Percentiles rank a stretch among this genome's conserved stretches.
Evolutionary conservation across 2,113 vertebrate genomes (phyloP).

Genomic region (Electrona antarctica): DNA sequence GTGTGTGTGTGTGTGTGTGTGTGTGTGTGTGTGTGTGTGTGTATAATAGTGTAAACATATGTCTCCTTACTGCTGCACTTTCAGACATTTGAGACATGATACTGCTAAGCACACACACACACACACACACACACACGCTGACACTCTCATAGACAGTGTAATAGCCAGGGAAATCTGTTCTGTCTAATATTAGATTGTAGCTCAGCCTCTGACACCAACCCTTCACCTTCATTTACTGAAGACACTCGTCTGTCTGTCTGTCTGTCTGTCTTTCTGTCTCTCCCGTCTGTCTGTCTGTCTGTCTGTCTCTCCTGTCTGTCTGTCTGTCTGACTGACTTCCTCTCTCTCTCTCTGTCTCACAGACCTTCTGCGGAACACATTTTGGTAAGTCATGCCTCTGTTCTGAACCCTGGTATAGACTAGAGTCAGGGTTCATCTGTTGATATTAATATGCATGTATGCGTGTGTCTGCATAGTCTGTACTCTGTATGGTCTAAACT

Average conservation of each 20-base stretch:
- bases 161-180: constrained; percentile 74
- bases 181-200: constrained; percentile 83
- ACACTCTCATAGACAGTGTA: constrained; percentile 16
- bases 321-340: constrained; percentile 23
- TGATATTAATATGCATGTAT: no score
- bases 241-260: constrained; percentile 4
- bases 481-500: no score
- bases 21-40: not conserved
- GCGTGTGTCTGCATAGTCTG: no score
- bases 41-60: constrained; percentile 67
- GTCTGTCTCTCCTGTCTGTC: constrained; percentile 16
- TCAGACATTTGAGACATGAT: constrained; percentile 70
- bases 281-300: not conserved
- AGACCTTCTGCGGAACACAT: constrained; percentile 81
- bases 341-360: constrained; percentile 40
- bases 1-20: not conserved
- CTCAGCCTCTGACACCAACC: constrained; percentile 37
- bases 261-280: no score
- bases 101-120: constrained; percentile 47
- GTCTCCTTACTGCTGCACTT: constrained; percentile 66
- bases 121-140: constrained; percentile 21
- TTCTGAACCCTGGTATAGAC: no score
- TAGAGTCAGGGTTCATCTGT: no score
- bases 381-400: constrained; percentile 82
- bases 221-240: constrained; percentile 58